Evolutionary conservation across 2,113 vertebrate species (phyloP).

Genomic region (Dipodomys merriami): DNA sequence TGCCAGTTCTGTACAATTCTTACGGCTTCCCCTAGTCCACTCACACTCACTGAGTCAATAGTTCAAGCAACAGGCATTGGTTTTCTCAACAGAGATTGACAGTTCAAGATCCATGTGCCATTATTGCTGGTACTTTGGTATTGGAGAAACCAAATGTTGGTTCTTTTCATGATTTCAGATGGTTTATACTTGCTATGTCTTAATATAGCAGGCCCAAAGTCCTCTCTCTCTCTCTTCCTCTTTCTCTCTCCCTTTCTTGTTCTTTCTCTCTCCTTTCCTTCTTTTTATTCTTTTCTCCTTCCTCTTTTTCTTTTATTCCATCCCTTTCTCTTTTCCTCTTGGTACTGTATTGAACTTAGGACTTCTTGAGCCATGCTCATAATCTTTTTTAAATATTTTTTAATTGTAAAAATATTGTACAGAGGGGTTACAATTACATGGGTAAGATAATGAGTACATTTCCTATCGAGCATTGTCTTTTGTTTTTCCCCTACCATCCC

Average conservation of each 20-base stretch:
- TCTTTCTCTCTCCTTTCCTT: no score
- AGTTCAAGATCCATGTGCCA: not conserved
- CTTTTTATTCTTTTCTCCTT: no score
- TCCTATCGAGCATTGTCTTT: no score
- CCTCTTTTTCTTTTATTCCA: not conserved
- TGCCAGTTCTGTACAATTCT: not conserved
- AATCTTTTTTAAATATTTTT: no score
- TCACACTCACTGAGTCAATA: not conserved
- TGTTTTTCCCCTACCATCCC: no score
- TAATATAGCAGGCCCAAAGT: not conserved
- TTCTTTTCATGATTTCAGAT: not conserved
- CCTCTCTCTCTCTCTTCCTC: no score
- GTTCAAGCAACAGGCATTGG: not conserved
- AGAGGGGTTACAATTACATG: no score
- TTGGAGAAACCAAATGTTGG: not conserved
- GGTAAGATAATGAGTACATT: no score
- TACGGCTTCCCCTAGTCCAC: fast-evolving
- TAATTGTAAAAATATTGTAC: no score
- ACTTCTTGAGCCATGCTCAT: not conserved
- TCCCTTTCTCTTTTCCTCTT: not conserved
- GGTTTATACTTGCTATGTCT: no score
- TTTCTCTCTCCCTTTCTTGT: no score
- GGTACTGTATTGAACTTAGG: not conserved
- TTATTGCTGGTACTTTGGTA: not conserved
- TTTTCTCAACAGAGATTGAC: not conserved